Percentiles rank a stretch among this genome's conserved stretches.
phyloP scores from a whole-genome alignment of 2,888 invertebrate species.

The Tillus elongatus region DNA sequence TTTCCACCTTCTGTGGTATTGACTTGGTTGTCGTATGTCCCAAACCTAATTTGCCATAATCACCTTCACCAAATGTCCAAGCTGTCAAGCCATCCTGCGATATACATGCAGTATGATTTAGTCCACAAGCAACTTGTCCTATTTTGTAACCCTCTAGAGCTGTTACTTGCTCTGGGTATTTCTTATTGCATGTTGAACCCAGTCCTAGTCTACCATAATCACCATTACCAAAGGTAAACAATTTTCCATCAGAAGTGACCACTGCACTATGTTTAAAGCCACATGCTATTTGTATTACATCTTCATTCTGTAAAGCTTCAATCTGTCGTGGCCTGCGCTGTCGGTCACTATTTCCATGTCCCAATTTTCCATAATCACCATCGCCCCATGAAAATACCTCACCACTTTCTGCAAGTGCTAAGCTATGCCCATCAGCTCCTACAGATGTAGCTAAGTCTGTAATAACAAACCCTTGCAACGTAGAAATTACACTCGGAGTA shows the following conservation, averaged over 20 bases:
- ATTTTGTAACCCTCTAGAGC: conserved; percentile 45
- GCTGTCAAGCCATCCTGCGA: conserved; percentile 49
- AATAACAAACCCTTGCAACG: conserved; percentile 56
- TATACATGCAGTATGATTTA: conserved; percentile 55
- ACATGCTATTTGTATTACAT: conserved; percentile 47
- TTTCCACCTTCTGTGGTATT: conserved; percentile 47
- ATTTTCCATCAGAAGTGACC: conserved; percentile 53
- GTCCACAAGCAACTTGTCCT: conserved; percentile 52
- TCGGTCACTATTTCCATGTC: conserved; percentile 56
- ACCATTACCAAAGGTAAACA: conserved; percentile 58
- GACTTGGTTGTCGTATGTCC: conserved; percentile 43
- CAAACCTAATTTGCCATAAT: conserved; percentile 50
- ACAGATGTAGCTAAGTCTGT: conserved; percentile 53
- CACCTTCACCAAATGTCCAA: conserved; percentile 59
- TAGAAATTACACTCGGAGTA: conserved; percentile 49
- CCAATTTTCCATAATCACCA: conserved; percentile 57
- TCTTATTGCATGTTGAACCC: conserved; percentile 52
- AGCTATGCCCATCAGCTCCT: conserved; percentile 56
- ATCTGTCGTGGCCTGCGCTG: conserved; percentile 54
- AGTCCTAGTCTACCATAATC: conserved; percentile 54
- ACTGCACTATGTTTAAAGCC: conserved; percentile 58
- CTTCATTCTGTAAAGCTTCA: conserved; percentile 52
- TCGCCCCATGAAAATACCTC: conserved; percentile 59
- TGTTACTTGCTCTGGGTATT: conserved; percentile 50
- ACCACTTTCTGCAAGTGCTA: conserved; percentile 55